Conservation (phyloP, 2,888 invertebrate genomes). For the Sphaerophoria taeniata region DNA sequence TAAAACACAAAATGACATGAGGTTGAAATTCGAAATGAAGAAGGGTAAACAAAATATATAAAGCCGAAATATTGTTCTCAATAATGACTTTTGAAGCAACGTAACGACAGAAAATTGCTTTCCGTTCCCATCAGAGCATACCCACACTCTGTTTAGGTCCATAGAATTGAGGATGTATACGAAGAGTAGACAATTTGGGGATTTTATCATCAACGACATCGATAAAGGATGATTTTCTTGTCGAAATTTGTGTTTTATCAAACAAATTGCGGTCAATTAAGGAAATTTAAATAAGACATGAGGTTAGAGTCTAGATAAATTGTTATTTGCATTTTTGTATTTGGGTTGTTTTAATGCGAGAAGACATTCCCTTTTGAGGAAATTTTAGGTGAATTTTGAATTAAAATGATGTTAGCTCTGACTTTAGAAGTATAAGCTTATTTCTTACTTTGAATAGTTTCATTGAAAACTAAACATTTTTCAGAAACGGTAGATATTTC, state of each 20-base stretch:
- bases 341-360: background rate
- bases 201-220: too few species aligned
- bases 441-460: too few species aligned
- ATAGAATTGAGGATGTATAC: background rate
- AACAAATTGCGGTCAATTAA: constrained; percentile 11
- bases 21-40: background rate
- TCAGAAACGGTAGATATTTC: too few species aligned
- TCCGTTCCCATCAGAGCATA: too few species aligned
- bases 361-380: background rate
- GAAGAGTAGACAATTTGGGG: too few species aligned
- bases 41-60: background rate
- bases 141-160: too few species aligned
- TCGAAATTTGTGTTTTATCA: background rate
- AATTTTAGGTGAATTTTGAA: background rate
- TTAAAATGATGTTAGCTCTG: too few species aligned
- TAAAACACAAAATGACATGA: background rate
- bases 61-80: constrained; percentile 9
- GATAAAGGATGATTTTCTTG: background rate
- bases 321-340: background rate
- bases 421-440: too few species aligned
- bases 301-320: background rate
- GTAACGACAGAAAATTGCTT: too few species aligned
- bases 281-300: background rate
- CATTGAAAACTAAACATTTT: too few species aligned
- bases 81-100: constrained; percentile 7